Conservation (phyloP, 1,140 invertebrate species). For the Tetraneura akinire region DNA sequence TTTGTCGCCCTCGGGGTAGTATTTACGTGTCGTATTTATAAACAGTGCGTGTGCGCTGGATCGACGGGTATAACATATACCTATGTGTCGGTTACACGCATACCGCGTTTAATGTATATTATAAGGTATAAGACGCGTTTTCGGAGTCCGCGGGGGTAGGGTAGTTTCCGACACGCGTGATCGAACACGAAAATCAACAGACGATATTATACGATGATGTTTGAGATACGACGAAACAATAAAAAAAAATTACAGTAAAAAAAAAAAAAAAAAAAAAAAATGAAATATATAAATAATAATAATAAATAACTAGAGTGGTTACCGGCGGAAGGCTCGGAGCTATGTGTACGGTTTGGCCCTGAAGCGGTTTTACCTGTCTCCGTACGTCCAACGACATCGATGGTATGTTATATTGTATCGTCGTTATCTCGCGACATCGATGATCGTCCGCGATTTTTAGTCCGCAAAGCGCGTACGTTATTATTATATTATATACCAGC, state of each 20-base stretch:
- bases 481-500: too few relatives aligned
- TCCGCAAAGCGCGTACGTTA: neutral
- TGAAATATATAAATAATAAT: too few relatives aligned
- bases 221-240: neutral
- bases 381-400: neutral
- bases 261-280: neutral
- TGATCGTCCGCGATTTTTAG: neutral
- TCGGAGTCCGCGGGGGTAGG: neutral
- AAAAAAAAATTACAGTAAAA: neutral
- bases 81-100: too few relatives aligned
- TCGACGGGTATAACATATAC: too few relatives aligned
- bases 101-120: neutral
- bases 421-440: neutral
- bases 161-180: neutral
- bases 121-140: neutral
- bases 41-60: too few relatives aligned
- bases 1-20: too few relatives aligned
- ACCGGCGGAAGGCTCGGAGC: slow-evolving; percentile 51
- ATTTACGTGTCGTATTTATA: too few relatives aligned
- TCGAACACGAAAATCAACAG: neutral
- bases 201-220: neutral
- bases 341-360: slow-evolving; percentile 47
- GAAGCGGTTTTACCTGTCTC: slow-evolving; percentile 43
- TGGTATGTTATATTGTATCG: neutral
- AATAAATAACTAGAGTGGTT: slow-evolving; percentile 39